A percentile compares a stretch with the other conserved stretches of the same genome.
Conservation (phyloP, 2,888 invertebrate species). For the Nymphalis urticae region DNA sequence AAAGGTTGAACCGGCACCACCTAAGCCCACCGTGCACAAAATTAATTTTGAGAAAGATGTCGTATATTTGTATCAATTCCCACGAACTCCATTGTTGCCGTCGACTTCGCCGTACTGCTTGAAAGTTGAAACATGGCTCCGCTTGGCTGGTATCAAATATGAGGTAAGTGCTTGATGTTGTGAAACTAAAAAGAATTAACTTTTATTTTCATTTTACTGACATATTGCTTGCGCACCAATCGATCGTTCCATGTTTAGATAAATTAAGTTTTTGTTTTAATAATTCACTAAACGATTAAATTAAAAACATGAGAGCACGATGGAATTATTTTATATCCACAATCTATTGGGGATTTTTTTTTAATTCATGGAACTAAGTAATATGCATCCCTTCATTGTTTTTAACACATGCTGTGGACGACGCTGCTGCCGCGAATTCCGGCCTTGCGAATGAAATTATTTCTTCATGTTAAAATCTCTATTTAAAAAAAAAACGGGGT, state of each 20-base stretch:
- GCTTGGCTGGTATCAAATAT: slow-evolving; percentile 94
- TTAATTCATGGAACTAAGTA: slow-evolving; percentile 2
- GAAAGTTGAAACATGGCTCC: slow-evolving; percentile 97
- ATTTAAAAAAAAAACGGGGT: too few species aligned
- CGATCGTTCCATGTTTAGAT: slow-evolving; percentile 40
- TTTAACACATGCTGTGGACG: slow-evolving; percentile 16
- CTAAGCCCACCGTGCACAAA: slow-evolving; percentile 92
- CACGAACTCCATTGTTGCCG: slow-evolving; percentile 93
- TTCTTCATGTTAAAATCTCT: too few species aligned
- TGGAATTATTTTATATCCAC: too few species aligned
- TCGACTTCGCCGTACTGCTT: slow-evolving; percentile 96
- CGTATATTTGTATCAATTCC: slow-evolving; percentile 96
- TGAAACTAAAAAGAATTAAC: slow-evolving; percentile 16
- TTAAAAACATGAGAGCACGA: too few species aligned
- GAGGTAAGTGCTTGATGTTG: slow-evolving; percentile 85
- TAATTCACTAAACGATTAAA: not conserved
- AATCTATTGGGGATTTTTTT: not conserved
- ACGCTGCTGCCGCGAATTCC: slow-evolving; percentile 44
- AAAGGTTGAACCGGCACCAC: slow-evolving; percentile 84
- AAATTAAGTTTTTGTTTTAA: slow-evolving; percentile 7
- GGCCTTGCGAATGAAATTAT: slow-evolving; percentile 41
- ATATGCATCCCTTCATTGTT: slow-evolving; percentile 8
- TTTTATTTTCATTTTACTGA: slow-evolving; percentile 23
- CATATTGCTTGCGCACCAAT: slow-evolving; percentile 46
- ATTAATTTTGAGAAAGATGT: slow-evolving; percentile 94